Conservation (phyloP, 2,113 vertebrate species). For the Hippopotamus amphibius region DNA sequence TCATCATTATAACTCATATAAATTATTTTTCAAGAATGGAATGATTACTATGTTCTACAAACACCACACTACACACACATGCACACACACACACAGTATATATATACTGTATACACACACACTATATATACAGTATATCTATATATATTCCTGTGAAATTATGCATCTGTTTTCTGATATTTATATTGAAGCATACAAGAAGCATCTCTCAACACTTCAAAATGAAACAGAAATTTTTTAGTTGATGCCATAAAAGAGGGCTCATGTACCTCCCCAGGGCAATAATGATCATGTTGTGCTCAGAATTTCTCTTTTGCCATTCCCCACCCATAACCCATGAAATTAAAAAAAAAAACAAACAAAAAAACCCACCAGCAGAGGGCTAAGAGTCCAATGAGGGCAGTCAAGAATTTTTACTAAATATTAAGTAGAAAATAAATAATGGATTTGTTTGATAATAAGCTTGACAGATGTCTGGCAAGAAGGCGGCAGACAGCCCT, state of each 20-base stretch:
- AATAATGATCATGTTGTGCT: not conserved
- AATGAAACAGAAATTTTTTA: not conserved
- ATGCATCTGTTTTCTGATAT: not conserved
- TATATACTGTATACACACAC: rapidly evolving
- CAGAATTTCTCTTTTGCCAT: not conserved
- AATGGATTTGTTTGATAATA: not conserved
- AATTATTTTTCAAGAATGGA: not conserved
- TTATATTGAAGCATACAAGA: not conserved
- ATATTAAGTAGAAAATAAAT: not conserved
- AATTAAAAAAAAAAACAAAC: not conserved
- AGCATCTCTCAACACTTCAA: not conserved
- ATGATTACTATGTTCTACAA: not conserved
- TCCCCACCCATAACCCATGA: not conserved
- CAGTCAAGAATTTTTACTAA: not conserved
- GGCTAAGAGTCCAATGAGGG: not conserved
- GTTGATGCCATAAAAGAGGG: not conserved
- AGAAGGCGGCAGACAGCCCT: not conserved
- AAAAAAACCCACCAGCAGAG: not conserved
- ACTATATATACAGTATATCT: not conserved
- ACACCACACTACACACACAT: not conserved
- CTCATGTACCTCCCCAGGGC: rapidly evolving
- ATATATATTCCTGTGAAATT: not conserved
- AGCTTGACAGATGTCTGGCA: not conserved
- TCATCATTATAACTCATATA: not conserved
- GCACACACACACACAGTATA: not conserved